These are phyloP conservation scores for Sylvietta virens DNA, from an alignment of 2,113 vertebrate species.

Conservation along the genomic window DNA sequence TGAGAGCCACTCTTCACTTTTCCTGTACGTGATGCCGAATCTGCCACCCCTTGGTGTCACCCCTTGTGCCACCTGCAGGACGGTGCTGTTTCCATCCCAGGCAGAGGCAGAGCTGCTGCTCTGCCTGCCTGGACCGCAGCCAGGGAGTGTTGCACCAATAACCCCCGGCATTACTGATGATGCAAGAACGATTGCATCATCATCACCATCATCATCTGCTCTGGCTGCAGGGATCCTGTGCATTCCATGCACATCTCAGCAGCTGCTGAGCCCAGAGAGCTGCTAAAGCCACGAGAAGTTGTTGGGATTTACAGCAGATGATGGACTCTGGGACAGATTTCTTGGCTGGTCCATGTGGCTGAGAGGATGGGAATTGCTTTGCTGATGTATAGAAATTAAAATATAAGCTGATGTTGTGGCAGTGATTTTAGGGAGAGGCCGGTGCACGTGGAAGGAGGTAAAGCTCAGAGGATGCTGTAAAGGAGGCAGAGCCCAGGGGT, in stretches of 20 bases:
- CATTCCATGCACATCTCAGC: fast-evolving
- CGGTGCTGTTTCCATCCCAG: background rate
- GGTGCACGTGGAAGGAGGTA: fast-evolving
- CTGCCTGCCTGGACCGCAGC: background rate
- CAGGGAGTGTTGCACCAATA: background rate
- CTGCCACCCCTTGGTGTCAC: background rate
- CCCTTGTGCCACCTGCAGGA: background rate
- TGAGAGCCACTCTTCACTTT: fast-evolving
- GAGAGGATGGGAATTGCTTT: background rate
- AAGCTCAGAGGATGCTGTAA: background rate
- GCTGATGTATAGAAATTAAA: fast-evolving
- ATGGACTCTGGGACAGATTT: background rate
- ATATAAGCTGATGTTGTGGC: fast-evolving
- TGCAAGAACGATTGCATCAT: background rate
- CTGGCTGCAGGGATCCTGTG: fast-evolving
- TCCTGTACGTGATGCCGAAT: background rate
- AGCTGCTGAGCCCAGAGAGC: background rate
- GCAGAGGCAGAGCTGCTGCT: background rate
- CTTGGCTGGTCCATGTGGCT: background rate
- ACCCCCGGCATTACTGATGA: background rate
- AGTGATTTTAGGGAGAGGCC: background rate
- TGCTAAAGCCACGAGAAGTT: background rate
- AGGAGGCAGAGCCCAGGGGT: background rate
- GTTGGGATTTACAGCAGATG: background rate
- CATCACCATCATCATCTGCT: background rate